Base-by-base conservation (phyloP, 2,797 vertebrate genomes). In the Psittacula derbiana region DNA sequence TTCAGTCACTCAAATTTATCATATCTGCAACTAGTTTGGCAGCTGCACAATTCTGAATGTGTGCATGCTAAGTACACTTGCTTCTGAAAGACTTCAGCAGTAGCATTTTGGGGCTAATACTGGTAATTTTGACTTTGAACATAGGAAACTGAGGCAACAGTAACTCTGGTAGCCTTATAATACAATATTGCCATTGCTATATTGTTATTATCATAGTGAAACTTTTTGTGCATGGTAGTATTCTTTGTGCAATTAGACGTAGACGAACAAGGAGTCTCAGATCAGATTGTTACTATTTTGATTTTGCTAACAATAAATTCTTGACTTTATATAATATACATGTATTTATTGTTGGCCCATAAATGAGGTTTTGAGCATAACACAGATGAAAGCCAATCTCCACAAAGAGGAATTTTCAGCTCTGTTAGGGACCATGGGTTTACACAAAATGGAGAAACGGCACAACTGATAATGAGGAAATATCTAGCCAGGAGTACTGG, bases 41-140 rank as follows among this genome's bases (percentile, higher is more conserved):
- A 73, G 21, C 11, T 62, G 9, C 0, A 0, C 7, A 33, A 10
- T 46, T 81, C 31, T n/a, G 43, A 69, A 79, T 0, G 0, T 7
- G 4, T 31, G 15, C 8, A 2, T 7, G 3, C 31, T 46, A 70
- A 33, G 21, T 15, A 7, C 4, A 6, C 5, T 49, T 76, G 12
- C 13, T 18, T 53, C 50, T 41, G 23, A 40, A 87, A 76, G 12
- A 3, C 17, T 70, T 69, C n/a, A 31, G 15, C 3, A n/a, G 13
- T 2, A 38, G 20, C 3, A 21, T 65, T 91, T 86, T 31, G 24
- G 11, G 30, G 10, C 2, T 75, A 71, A 64, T 23, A 18, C 5
- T 43, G 4, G 1, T 8, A 69, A 9, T 62, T 49, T 19, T 52
- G 43, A 31, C 3, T 58, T 52, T 36, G 17, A 58, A n/a, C 11